phyloP scores from a whole-genome alignment of 2,113 vertebrate species.

The Salvelinus sp. region DNA sequence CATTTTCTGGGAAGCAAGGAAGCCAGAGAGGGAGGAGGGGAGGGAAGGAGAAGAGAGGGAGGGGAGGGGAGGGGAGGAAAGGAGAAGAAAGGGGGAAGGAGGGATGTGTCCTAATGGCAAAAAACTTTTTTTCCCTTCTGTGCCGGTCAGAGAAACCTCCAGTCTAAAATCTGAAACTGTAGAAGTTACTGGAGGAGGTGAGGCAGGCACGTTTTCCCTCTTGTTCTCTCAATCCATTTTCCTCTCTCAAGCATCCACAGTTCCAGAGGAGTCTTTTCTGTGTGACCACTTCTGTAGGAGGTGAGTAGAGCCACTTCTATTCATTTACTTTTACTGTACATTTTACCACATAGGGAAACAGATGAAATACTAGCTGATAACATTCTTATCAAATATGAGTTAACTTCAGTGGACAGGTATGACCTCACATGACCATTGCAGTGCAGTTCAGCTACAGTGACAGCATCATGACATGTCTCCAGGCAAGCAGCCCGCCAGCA shows the following conservation, averaged over 20 bases:
- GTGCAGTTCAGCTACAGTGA: not conserved
- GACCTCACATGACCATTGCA: constrained; percentile 3
- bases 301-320: constrained; percentile 51
- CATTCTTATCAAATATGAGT: not conserved
- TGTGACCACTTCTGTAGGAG: constrained; percentile 23
- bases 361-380: not conserved
- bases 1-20: constrained; percentile 36
- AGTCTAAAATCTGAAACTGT: constrained; percentile 63
- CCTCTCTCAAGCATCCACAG: constrained; percentile 19
- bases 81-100: constrained; percentile 53
- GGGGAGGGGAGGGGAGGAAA: constrained; percentile 12
- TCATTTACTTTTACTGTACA: not conserved
- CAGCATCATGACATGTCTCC: constrained; percentile 28
- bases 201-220: constrained; percentile 13
- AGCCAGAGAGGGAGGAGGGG: constrained; percentile 48
- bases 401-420: not conserved
- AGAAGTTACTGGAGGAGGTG: constrained; percentile 39
- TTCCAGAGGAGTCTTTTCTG: constrained; percentile 10
- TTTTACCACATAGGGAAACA: not conserved
- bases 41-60: not conserved
- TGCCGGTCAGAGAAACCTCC: constrained; percentile 55
- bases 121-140: constrained; percentile 35
- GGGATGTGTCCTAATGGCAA: constrained; percentile 54
- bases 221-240: constrained; percentile 37
- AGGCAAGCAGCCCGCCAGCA: constrained; percentile 4